A percentile compares a stretch with the other conserved stretches of the same genome.
These are phyloP conservation scores for Eurytoma californica DNA, from an alignment of 2,888 invertebrate species.

Conservation along the genomic window DNA sequence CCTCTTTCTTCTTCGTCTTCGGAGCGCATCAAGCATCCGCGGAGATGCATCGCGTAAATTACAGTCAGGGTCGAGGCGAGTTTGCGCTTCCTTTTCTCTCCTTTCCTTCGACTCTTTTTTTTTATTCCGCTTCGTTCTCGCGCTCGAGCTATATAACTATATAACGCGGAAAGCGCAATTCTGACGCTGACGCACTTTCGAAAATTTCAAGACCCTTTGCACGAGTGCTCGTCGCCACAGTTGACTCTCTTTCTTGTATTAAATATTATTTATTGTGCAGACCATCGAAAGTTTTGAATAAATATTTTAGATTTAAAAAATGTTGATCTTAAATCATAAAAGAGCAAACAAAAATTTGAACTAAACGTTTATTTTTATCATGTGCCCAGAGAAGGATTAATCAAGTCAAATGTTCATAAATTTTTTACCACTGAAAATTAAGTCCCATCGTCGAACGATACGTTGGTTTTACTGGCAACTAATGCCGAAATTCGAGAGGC, in stretches of 20 bases:
- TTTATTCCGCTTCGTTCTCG: not conserved
- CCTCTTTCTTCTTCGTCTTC: conserved; percentile 34
- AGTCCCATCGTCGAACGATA: not conserved
- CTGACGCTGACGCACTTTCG: conserved; percentile 12
- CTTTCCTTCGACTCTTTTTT: not conserved
- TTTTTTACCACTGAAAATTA: too few species aligned
- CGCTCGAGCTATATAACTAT: not conserved
- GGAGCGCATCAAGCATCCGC: conserved; percentile 23
- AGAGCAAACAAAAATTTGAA: too few species aligned
- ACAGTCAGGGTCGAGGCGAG: not conserved
- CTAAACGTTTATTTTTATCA: too few species aligned
- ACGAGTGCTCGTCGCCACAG: not conserved
- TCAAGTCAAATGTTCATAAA: too few species aligned
- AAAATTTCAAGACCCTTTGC: conserved; percentile 9
- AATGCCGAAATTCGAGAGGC: conserved; percentile 36
- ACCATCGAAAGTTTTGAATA: too few species aligned
- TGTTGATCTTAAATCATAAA: too few species aligned
- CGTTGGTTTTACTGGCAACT: conserved; percentile 52
- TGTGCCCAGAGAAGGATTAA: too few species aligned
- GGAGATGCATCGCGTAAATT: conserved; percentile 45
- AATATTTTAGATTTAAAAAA: too few species aligned
- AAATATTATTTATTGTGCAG: too few species aligned
- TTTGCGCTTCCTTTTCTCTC: conserved; percentile 1
- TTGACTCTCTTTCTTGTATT: too few species aligned
- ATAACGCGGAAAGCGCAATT: not conserved